Evolutionary conservation across 1,140 invertebrate genomes (phyloP), one percentile per base, ranked within the genome.

Genomic region (Pogonomyrmex californicus): DNA sequence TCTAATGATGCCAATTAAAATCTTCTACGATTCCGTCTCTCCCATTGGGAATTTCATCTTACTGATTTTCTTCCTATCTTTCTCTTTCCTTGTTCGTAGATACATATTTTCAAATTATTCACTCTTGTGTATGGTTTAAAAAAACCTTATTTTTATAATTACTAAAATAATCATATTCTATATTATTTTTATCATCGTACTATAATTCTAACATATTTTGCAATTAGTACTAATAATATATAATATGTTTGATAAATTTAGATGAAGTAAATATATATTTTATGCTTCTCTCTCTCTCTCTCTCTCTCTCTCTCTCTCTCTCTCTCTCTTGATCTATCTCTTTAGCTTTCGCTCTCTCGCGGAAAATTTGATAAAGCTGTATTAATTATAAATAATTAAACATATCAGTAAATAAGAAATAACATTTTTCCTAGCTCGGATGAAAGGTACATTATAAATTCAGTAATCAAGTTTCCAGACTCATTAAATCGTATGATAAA

Each of bases 1-100:
- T 90, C 89, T 88, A 91, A 91, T 88, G 83, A 88, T 85, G 76
- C 86, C 87, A 91, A 90, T 91, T 90, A 91, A 91, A 91, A 91
- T 90, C 86, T 88, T 66, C 89, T 79, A 54, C 82, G 65, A 83
- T 78, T 68, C 41, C 56, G 65, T 65, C 44, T 75, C 62, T 58
- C 36, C 68, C 82, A 47, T 36, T 3, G 54, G 79, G 79, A 77
- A 91, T 87, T 90, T 70, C 87, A 63, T 60, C 54, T 88, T 86
- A 44, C 65, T 30, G 68, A 65, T 49, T 65, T 85, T 77, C 68
- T 78, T 81, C 62, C 71, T 44, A 14, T 14, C n/a, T 38, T 78
- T 38, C 36, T 44, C 51, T 66, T 66, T n/a, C 14, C 38, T 33
- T 58, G 17, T 56, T 47, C 12, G 10, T 9, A 3, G 12, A 3